Base-by-base conservation (phyloP, 2,113 vertebrate species). In the Abramis brama region DNA sequence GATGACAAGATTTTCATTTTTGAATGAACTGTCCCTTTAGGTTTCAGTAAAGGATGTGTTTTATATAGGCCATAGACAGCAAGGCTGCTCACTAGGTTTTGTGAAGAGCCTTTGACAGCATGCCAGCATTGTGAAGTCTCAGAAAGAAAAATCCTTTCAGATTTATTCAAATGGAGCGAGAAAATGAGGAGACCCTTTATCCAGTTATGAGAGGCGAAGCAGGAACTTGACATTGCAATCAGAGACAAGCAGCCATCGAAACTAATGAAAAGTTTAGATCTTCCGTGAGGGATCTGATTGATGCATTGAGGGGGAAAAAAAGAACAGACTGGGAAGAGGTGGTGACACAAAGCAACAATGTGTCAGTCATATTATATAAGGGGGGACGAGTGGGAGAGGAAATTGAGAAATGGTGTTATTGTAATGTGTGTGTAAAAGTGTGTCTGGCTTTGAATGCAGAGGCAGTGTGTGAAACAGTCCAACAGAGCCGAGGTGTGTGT, bases 201-300 rank as follows among this genome's bases (percentile, higher is more conserved):
- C 89, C 85, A 81, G 85, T 91, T 90, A 88, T 87, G 88, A 89
- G 85, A 89, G 89, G 86, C 82, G 85, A 92, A 93, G 92, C 90
- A 93, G 83, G 76, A 92, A 90, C 90, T 90, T 93, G 83, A 86
- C 87, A 77, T 80, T 90, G 90, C 90, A 90, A 90, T 89, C 87
- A 91, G 86, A 84, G 80, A 66, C 43, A 68, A 83, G 73, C 71
- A 81, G 87, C 21, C 30, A 84, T 57, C 62, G 47, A 36, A 88
- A 86, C 75, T 84, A 85, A 90, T 88, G 83, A 88, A 83, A 85
- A 91, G 78, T 70, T 87, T 43, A 73, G 73, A 62, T 45, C 75
- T 87, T 76, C 86, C 83, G 30, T 12, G 11, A 59, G 57, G 68
- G 79, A 77, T 79, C 75, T 87, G 64, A 70, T 70, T 57, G 52